Base-by-base conservation (phyloP, 2,797 vertebrate genomes). In the Micromesistius poutassou region DNA sequence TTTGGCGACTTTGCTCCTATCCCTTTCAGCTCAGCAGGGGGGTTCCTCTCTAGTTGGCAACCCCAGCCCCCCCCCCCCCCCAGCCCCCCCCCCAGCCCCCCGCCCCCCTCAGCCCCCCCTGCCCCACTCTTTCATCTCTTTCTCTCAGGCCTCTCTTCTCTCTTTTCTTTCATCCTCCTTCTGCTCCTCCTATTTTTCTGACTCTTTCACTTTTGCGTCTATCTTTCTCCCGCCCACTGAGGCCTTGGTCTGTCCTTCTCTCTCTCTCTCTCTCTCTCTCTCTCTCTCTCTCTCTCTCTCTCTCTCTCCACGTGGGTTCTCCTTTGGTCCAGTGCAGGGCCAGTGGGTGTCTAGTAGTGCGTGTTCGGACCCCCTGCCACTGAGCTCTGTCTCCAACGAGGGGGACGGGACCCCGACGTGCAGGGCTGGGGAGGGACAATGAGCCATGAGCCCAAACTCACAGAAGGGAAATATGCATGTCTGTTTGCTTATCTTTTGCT, bases 11-110 rank as follows among this genome's bases (percentile, higher is more conserved):
- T 83, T 38, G 70, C 81, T 77, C 85, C 76, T 80, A 84, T 91
- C 16, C 4, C 46, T 50, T 87, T 89, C 80, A 87, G 86, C 90
- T 85, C 85, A 91, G 87, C 83, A 71, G 87, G 85, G 82, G 74
- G 79, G 83, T 77, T 82, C 74, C 80, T 72, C 84, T 79, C 86
- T 83, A 80, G 83, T 86, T 85, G 83, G 74, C 30, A 30, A 5
- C 40, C 9, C 16, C 33, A 7, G 25, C 46, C 50, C 25, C 5
- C 55, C 35, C 33, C 33, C 72, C 50, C 14, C 5, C 55, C 71
- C n/a, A n/a, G n/a, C 72, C 50, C 14, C 5, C 55, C 71, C 40
- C 9, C 16, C 33, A 7, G 25, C 46, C 50, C 25, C 5, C 55
- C 35, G 5, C 33, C 72, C 50, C 14, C 5, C 55, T n/a, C n/a